Evolutionary conservation across 2,797 vertebrate species (phyloP).

Genomic region (Sorex maritimensis): DNA sequence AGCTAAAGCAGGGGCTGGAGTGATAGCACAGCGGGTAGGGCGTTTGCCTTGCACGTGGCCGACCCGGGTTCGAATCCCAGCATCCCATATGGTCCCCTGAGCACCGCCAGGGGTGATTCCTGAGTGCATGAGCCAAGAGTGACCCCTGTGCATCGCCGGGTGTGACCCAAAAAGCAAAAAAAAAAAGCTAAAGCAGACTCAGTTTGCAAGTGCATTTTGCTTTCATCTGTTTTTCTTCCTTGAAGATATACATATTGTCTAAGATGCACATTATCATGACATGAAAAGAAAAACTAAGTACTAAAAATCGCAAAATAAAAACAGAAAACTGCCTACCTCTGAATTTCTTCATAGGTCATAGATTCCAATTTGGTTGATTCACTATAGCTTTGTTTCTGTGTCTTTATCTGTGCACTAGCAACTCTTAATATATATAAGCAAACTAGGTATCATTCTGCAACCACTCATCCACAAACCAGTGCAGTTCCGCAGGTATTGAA

Average conservation of each 20-base stretch:
- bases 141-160: too few species aligned
- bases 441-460: background rate
- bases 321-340: constrained; percentile 7
- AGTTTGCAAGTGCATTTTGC: background rate
- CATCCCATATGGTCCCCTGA: too few species aligned
- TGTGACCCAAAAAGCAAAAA: too few species aligned
- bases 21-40: too few species aligned
- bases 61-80: too few species aligned
- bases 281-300: constrained; percentile 16
- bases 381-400: constrained; percentile 19
- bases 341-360: constrained; percentile 45
- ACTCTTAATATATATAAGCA: background rate
- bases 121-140: too few species aligned
- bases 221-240: constrained; percentile 2
- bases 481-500: too few species aligned
- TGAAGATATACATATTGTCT: constrained; percentile 1
- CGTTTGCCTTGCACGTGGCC: too few species aligned
- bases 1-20: background rate
- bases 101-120: too few species aligned
- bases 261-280: background rate
- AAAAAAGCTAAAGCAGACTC: background rate
- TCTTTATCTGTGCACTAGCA: background rate
- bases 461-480: too few species aligned
- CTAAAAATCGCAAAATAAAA: background rate
- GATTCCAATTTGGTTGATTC: constrained; percentile 25